These are phyloP conservation scores for Atta colombica DNA, from an alignment of 1,140 invertebrate genomes.

Conservation along the genomic window DNA sequence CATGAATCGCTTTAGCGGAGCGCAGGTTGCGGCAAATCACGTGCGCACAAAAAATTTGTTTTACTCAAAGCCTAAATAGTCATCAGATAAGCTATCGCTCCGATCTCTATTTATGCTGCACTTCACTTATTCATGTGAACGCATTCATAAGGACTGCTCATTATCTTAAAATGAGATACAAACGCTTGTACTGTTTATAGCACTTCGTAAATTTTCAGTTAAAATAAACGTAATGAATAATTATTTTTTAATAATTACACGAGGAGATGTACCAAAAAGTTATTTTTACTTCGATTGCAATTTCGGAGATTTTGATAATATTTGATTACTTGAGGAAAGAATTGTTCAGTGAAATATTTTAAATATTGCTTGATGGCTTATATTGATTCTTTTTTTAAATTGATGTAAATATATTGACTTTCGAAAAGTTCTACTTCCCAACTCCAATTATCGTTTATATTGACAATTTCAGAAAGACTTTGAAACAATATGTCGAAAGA, in stretches of 20 bases:
- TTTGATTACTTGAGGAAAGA: neutral
- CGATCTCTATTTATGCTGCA: neutral
- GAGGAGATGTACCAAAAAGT: neutral
- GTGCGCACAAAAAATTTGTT: conserved; percentile 36
- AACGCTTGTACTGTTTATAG: neutral
- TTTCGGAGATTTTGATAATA: neutral
- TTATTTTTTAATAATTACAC: neutral
- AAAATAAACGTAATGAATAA: neutral
- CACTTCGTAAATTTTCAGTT: neutral
- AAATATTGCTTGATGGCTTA: too few species aligned
- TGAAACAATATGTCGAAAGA: conserved; percentile 13
- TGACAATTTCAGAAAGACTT: conserved; percentile 29
- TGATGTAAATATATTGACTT: conserved; percentile 2
- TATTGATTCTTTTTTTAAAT: neutral
- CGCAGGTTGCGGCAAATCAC: conserved; percentile 12
- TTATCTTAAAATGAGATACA: neutral
- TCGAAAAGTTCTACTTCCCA: neutral
- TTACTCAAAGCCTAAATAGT: neutral
- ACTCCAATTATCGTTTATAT: conserved; percentile 11
- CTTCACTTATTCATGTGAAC: neutral
- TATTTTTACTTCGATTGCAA: neutral
- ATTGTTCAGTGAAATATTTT: neutral
- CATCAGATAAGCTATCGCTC: conserved; percentile 19
- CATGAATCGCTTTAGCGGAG: conserved; percentile 21
- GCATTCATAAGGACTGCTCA: neutral